Evolutionary conservation across 2,113 vertebrate species (phyloP).

Genomic region (Hydropotes inermis): DNA sequence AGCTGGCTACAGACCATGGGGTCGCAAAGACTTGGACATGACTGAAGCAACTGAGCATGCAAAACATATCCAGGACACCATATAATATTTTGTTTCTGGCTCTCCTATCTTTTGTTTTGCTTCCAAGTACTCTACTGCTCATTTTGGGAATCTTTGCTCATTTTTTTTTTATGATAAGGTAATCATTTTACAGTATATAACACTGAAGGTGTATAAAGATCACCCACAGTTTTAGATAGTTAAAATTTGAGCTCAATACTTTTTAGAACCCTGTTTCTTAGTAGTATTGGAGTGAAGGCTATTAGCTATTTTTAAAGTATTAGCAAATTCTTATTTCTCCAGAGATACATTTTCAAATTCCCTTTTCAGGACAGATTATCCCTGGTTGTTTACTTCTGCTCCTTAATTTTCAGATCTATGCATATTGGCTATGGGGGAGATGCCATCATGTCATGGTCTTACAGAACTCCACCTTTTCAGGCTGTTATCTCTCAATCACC

Average conservation of each 20-base stretch:
- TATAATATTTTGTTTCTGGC: conserved; percentile 12
- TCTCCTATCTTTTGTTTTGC: conserved; percentile 23
- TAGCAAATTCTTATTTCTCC: not conserved
- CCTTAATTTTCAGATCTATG: not conserved
- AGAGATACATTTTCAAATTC: not conserved
- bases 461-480: not conserved
- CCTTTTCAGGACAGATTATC: not conserved
- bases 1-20: not conserved
- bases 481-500: not conserved
- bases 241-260: conserved; percentile 36
- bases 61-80: not conserved
- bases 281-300: not conserved
- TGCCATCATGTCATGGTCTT: not conserved
- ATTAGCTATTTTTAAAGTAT: conserved; percentile 19
- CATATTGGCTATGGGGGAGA: not conserved
- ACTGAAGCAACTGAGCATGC: not conserved
- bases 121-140: not conserved
- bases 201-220: not conserved
- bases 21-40: not conserved
- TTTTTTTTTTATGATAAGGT: conserved; percentile 7
- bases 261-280: not conserved
- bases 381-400: not conserved
- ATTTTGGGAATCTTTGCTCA: not conserved
- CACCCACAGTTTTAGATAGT: not conserved
- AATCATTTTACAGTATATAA: conserved; percentile 8